These are phyloP conservation scores for Halictus rubicundus DNA, from an alignment of 1,140 invertebrate species.

Conservation along the genomic window DNA sequence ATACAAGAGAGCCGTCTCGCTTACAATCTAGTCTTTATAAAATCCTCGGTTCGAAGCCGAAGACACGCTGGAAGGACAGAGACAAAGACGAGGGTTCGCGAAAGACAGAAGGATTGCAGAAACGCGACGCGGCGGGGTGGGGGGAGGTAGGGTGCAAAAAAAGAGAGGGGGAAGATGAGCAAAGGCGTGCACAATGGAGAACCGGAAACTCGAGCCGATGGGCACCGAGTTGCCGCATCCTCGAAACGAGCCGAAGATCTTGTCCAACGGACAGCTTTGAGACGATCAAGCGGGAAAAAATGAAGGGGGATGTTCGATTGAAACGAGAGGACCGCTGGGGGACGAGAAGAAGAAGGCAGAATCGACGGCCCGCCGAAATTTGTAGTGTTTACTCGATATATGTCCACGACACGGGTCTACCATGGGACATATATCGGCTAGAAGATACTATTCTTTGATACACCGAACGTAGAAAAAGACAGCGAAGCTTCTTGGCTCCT, in stretches of 20 bases:
- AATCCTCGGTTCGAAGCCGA: conserved; percentile 62
- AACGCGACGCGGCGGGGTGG: conserved; percentile 22
- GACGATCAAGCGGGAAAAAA: neutral
- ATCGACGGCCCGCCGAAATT: conserved; percentile 54
- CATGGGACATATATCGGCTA: too few species aligned
- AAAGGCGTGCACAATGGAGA: conserved; percentile 69
- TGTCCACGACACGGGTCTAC: too few species aligned
- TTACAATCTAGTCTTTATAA: conserved; percentile 73
- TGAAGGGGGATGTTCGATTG: neutral
- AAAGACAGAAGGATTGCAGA: conserved; percentile 39
- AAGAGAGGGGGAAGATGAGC: conserved; percentile 36
- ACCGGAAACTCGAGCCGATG: conserved; percentile 72
- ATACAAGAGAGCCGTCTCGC: conserved; percentile 71
- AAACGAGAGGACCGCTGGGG: neutral
- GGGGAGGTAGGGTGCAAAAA: neutral
- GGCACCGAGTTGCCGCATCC: conserved; percentile 56
- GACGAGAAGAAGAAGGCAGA: conserved; percentile 12
- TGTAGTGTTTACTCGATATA: too few species aligned
- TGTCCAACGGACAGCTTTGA: conserved; percentile 46
- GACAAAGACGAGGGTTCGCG: conserved; percentile 15
- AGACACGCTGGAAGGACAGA: conserved; percentile 34
- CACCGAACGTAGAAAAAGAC: too few species aligned
- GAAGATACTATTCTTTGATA: too few species aligned
- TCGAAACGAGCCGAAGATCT: conserved; percentile 56
- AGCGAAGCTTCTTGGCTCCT: too few species aligned